Conservation (phyloP, 1,140 invertebrate species). For the Neoseiulus cucumeris region DNA sequence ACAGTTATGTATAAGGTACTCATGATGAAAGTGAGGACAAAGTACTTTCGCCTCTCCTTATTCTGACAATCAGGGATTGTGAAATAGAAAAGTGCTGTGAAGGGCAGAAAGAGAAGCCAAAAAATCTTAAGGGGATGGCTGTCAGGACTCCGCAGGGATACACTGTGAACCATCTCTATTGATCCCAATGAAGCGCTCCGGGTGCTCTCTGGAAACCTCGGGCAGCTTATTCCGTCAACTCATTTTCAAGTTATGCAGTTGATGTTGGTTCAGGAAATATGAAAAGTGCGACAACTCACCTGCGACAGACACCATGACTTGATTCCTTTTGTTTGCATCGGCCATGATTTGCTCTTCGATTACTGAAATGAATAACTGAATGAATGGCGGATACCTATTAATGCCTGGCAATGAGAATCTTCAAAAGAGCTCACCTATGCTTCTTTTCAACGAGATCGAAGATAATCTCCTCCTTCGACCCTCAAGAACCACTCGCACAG, state of each 20-base stretch:
- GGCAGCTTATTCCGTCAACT: too few species aligned
- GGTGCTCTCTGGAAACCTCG: too few species aligned
- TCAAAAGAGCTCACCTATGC: not conserved
- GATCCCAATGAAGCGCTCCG: too few species aligned
- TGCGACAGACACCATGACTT: not conserved
- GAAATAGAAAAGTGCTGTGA: constrained; percentile 29
- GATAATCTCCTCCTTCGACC: not conserved
- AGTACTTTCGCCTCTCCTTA: constrained; percentile 36
- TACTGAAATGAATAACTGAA: not conserved
- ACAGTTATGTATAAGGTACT: constrained; percentile 89
- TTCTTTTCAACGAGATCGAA: not conserved
- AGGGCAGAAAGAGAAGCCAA: constrained; percentile 57
- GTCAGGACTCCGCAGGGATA: not conserved
- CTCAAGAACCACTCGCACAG: not conserved
- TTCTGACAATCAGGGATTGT: constrained; percentile 20
- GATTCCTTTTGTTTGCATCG: not conserved
- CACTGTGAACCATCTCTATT: too few species aligned
- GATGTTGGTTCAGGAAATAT: too few species aligned
- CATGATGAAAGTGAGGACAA: constrained; percentile 64
- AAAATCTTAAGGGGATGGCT: not conserved
- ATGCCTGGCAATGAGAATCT: too few species aligned
- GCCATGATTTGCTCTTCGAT: not conserved
- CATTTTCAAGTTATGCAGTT: too few species aligned
- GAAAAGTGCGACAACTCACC: not conserved
- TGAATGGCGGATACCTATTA: too few species aligned